phyloP scores from a whole-genome alignment of 2,888 invertebrate genomes.

The Oxycera nigricornis region DNA sequence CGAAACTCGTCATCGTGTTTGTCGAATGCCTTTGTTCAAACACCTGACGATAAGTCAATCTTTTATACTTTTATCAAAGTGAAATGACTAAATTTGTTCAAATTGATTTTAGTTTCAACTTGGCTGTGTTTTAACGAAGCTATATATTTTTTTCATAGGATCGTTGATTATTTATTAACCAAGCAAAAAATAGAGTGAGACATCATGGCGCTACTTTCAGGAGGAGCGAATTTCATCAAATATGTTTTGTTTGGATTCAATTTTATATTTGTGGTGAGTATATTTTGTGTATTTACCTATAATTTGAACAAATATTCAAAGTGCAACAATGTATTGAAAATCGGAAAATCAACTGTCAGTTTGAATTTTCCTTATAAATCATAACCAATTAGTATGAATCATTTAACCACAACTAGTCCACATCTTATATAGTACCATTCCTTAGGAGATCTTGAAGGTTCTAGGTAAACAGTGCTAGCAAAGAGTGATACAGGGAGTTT shows the following conservation, averaged over 20 bases:
- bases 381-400: too few species aligned
- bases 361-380: too few species aligned
- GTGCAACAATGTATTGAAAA: too few species aligned
- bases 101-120: not conserved
- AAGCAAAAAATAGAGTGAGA: slow-evolving; percentile 47
- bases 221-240: slow-evolving; percentile 69
- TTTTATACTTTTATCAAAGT: not conserved
- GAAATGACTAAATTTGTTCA: not conserved
- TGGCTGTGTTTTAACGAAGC: not conserved
- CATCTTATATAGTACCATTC: too few species aligned
- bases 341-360: too few species aligned
- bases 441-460: too few species aligned
- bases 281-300: too few species aligned
- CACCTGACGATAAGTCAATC: not conserved
- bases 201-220: slow-evolving; percentile 61
- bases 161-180: not conserved
- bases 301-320: too few species aligned
- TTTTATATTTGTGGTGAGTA: slow-evolving; percentile 76
- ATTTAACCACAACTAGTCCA: too few species aligned
- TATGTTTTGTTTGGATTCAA: slow-evolving; percentile 78
- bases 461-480: too few species aligned
- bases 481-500: too few species aligned
- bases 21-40: not conserved
- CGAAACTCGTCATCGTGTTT: not conserved
- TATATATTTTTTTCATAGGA: not conserved